phyloP scores from a whole-genome alignment of 2,888 invertebrate genomes.

The Mesochorus sp. region DNA sequence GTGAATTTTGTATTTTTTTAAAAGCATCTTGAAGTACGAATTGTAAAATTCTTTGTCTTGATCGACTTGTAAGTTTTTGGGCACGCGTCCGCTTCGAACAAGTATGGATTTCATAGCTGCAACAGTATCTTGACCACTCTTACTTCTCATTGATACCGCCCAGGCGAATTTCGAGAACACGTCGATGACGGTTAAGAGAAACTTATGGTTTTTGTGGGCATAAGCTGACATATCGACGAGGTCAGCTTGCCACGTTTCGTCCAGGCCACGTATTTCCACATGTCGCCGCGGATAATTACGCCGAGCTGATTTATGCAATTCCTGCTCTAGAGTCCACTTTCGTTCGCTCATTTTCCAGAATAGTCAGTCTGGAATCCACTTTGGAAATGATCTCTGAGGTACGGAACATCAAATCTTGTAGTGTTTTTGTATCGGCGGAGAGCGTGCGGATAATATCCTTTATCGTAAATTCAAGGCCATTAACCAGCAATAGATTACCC shows the following conservation, averaged over 20 bases:
- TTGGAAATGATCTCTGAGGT: background rate
- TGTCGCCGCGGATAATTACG: conserved; percentile 74
- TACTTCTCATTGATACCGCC: conserved; percentile 74
- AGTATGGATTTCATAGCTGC: conserved; percentile 46
- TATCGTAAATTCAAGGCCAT: background rate
- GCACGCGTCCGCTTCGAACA: conserved; percentile 23
- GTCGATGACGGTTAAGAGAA: conserved; percentile 77
- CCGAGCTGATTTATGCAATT: conserved; percentile 64
- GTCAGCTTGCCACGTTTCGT: conserved; percentile 80
- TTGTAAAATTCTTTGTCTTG: conserved; percentile 61
- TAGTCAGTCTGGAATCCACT: background rate
- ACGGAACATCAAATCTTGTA: background rate
- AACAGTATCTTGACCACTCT: conserved; percentile 20
- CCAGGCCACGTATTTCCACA: conserved; percentile 62
- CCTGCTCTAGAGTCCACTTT: conserved; percentile 65
- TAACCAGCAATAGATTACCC: background rate
- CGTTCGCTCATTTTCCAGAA: too few relatives aligned
- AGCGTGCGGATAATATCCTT: background rate
- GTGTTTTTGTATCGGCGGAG: background rate
- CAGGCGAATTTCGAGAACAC: conserved; percentile 78
- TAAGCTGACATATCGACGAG: conserved; percentile 74
- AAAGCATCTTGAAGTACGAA: conserved; percentile 30
- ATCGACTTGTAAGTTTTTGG: conserved; percentile 49
- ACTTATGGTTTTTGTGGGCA: conserved; percentile 72
- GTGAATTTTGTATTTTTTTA: conserved; percentile 18